Evolutionary conservation across 2,888 invertebrate species (phyloP), one percentile per base, ranked within the genome.

Genomic region (Drosophila eohydei): DNA sequence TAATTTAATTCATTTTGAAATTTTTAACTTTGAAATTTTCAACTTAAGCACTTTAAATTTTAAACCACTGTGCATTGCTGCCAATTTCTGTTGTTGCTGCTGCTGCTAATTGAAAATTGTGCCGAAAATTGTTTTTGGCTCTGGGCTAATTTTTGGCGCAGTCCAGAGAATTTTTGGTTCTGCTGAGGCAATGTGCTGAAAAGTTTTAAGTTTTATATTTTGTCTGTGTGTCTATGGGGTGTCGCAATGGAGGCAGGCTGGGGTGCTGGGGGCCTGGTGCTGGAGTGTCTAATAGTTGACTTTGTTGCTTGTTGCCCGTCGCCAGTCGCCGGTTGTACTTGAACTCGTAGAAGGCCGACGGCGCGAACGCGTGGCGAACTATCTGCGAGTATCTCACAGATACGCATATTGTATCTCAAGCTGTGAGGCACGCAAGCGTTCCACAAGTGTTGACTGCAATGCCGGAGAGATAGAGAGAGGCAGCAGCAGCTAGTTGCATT

Each of bases 271-370:
- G 28, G 57, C 11, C 11, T 32, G 6, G 38, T 28, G 65, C 57
- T 44, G 34, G 44, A 61, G 62, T 57, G 43, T 62, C 59, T 57
- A 74, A 62, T 46, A 78, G 78, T 77, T 72, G 76, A 63, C 50
- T 72, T 41, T 69, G 74, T 59, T 57, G 79, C 68, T 71, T 68
- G 76, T 67, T 85, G 78, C 74, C 55, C 41, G 55, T 41, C 41
- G 57, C 44, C 73, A 52, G 72, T 74, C 78, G 85, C 83, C 81
- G 85, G 88, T 84, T 88, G 86, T 82, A 86, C 88, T 86, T 86
- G 85, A 88, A 82, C 80, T 82, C 67, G 68, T 16, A 2, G 67
- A 83, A 78, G 83, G 70, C 70, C 43, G 78, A 66, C 71, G 78
- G 70, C 64, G 70, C 74, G 68, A 71, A 64, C 63, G 75, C 66